Evolutionary conservation across 2,888 invertebrate species (phyloP).

Genomic region (Idaea straminata): DNA sequence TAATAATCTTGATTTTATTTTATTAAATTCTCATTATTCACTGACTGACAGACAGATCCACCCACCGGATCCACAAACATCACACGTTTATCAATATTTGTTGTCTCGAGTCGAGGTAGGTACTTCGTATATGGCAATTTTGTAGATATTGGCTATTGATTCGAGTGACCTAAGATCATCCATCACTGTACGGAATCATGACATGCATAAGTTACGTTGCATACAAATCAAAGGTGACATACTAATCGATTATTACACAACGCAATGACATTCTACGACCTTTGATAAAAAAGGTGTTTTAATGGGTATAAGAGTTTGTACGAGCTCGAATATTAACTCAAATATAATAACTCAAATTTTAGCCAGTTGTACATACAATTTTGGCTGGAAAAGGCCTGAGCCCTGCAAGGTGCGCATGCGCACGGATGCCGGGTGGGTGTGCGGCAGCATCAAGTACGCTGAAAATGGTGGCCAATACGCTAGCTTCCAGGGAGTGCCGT

Average conservation of each 20-base stretch:
- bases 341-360: background rate
- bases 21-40: background rate
- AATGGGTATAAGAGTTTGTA: background rate
- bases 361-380: background rate
- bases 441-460: conserved; percentile 25
- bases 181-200: conserved; percentile 5
- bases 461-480: conserved; percentile 26
- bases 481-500: conserved; percentile 35
- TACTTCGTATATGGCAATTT: background rate
- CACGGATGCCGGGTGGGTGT: conserved; percentile 26
- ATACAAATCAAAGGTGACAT: background rate
- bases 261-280: background rate
- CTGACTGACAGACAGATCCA: background rate
- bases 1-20: background rate
- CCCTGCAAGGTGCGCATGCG: conserved; percentile 14
- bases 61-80: background rate
- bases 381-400: conserved; percentile 6
- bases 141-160: background rate
- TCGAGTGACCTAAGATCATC: conserved; percentile 4
- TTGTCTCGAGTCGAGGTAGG: background rate
- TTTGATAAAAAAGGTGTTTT: background rate
- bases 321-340: no score
- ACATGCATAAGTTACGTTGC: background rate
- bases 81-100: background rate
- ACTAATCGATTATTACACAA: background rate